Evolutionary conservation across 2,888 invertebrate genomes (phyloP), one percentile per base, ranked within the genome.

Genomic region (Cephus pygmeus): DNA sequence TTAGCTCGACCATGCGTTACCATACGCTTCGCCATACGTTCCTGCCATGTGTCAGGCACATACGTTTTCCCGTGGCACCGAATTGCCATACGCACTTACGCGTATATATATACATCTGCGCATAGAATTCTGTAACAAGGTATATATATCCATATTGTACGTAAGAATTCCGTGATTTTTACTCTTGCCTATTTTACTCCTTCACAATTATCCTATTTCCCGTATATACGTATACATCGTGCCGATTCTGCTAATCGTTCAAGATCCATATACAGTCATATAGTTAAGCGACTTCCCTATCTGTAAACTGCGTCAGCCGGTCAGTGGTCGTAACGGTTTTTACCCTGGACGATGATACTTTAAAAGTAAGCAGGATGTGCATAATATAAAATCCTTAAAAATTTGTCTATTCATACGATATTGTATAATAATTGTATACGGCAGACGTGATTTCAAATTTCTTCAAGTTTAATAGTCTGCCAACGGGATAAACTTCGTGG

Each of bases 191-290:
- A 56, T 23, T 23, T 23, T 56, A 2, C 23, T 56, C 56, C 56
- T 56, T 23, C 23, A 84, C 85, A 84, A 86, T 88, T 86, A 88
- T 84, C 80, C 78, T 79, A 79, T 81, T 79, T 80, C 81, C 78
- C 35, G 12, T 12, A 3, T 12, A 35, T 12, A 35, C 3, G 12
- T 69, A 69, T 76, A 75, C 77, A 56, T 81, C 81, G 31, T 40
- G 78, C 78, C 79, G 79, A 81, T 83, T 82, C 83, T 87, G 86
- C 87, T 87, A 88, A 88, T 87, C 88, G 87, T 79, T 81, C 79
- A 80, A 81, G 76, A 77, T 77, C 87, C 87, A 85, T 88, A 83
- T 85, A 85, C 80, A 85, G 86, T 84, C 83, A 83, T 84, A 83
- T 84, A 81, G 82, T 81, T 79, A 76, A 80, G 79, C 79, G 79